These are phyloP conservation scores for Lysandra coridon DNA, from an alignment of 2,888 invertebrate genomes.

Conservation along the genomic window DNA sequence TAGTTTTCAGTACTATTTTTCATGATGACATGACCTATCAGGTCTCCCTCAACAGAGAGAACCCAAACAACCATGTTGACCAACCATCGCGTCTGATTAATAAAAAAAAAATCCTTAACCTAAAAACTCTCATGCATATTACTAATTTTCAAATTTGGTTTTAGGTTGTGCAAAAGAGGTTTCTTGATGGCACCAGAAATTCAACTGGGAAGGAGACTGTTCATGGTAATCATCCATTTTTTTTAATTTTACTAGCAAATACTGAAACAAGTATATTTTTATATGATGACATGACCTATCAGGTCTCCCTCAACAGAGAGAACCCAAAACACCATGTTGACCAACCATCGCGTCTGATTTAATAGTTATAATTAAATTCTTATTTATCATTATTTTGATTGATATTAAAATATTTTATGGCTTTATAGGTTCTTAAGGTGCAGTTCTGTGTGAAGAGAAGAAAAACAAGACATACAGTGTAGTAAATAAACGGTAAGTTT, in stretches of 20 bases:
- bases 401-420: neutral
- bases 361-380: neutral
- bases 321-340: conserved; percentile 65
- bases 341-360: conserved; percentile 35
- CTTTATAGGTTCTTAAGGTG: neutral
- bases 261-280: neutral
- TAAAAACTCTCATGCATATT: neutral
- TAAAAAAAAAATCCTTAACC: neutral
- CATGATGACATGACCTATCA: conserved; percentile 68
- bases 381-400: neutral
- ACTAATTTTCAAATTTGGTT: neutral
- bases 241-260: no score
- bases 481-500: neutral
- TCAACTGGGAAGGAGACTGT: neutral
- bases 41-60: conserved; percentile 76
- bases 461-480: neutral
- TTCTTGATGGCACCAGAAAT: neutral
- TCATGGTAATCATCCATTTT: neutral
- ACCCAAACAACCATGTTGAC: conserved; percentile 63
- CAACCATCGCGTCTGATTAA: conserved; percentile 32
- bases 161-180: neutral
- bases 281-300: conserved; percentile 67
- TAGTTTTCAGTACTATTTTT: no score
- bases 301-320: conserved; percentile 76
- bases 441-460: neutral